These are phyloP conservation scores for Archilochus colubris DNA, from an alignment of 2,113 vertebrate species.

Conservation along the genomic window DNA sequence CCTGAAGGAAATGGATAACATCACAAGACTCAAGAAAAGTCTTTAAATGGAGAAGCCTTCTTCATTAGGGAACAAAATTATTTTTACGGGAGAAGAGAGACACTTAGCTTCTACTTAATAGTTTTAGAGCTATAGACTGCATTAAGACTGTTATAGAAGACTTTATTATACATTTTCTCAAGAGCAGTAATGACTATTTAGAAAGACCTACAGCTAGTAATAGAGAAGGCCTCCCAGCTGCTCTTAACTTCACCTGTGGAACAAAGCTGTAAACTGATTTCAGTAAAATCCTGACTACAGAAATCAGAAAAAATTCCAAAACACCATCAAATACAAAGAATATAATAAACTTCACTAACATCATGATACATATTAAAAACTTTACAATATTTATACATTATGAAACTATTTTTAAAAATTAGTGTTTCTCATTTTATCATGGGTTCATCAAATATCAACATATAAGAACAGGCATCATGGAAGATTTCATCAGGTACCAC, in stretches of 20 bases:
- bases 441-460: background rate
- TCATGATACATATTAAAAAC: background rate
- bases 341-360: background rate
- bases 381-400: background rate
- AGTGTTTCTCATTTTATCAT: background rate
- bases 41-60: background rate
- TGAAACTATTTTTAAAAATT: background rate
- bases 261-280: background rate
- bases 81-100: background rate
- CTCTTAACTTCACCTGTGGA: background rate
- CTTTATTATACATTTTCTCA: background rate
- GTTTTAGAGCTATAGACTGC: background rate
- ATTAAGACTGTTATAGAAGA: background rate
- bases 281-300: background rate
- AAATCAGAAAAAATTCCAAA: background rate
- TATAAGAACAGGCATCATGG: background rate
- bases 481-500: background rate
- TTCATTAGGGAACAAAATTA: background rate
- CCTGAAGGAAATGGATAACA: background rate
- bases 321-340: background rate
- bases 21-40: background rate
- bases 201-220: background rate
- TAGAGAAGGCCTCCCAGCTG: background rate
- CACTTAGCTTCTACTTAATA: background rate
- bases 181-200: background rate